Evolutionary conservation across 2,113 vertebrate species (phyloP), one percentile per base, ranked within the genome.

Genomic region (Pollimyrus isidori): DNA sequence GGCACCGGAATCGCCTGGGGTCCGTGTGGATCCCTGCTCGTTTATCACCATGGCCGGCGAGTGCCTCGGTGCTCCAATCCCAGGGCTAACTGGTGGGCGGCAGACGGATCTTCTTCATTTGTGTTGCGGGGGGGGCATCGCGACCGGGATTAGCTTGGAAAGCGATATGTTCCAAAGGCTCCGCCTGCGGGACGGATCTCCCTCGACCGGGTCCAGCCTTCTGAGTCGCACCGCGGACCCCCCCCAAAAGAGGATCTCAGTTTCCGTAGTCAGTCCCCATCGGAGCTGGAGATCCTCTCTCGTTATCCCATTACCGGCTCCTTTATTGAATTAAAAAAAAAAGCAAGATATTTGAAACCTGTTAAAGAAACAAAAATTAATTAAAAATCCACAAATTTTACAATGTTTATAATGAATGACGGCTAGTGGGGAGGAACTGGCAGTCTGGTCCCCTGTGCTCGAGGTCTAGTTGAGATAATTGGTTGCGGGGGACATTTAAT

Each of bases 11-110:
- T n/a, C 7, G 30, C 73, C 9, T 93, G 94, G 92, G 92, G 92
- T 93, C 94, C 92, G 92, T 95, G 92, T 90, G 90, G 83, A 87
- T 49, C 91, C 93, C 89, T 92, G 94, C 92, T 93, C 84, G 39
- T 87, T 89, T 90, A 87, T 58, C 86, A 88, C 42, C 3, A 10
- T 2, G 10, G 35, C 42, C 17, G 35, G 11, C 39, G 35, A 4
- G 19, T 1, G 21, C 65, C 15, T 10, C n/a, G 21, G 46, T 26
- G 42, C 35, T 5, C 26, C 1, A 62, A 35, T 26, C 26, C 7
- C 10, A 13, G 3, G 50, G 5, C 86, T 42, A 48, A 26, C 69
- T 82, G 19, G 21, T 58, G 48, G 48, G 62, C 48, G 76, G 69
- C 83, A 56, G 50, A 19, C 26, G 17, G 49, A 87, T 35, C 49